Base-by-base conservation (phyloP, 1,140 invertebrate species). In the Dysdera silvatica region DNA sequence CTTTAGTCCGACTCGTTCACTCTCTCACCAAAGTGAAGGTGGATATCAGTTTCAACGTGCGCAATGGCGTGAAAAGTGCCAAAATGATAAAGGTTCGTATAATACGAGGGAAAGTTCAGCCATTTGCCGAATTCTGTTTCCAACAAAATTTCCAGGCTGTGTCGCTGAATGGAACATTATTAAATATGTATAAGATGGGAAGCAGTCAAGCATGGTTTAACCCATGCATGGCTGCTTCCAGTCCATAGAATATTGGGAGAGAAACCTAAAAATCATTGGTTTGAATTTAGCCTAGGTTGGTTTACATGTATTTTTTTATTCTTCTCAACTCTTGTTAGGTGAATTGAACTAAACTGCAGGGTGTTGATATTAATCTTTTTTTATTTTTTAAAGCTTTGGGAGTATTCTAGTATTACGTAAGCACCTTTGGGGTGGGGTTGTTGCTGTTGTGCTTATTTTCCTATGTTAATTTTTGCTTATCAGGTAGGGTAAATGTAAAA, bases 11-110 rank as follows among this genome's bases (percentile, higher is more conserved):
- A 31, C 7, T 65, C 18, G 10, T 52, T 2, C 54, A 65, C 47
- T 40, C 62, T 7, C 48, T 31, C 20, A 49, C 62, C 16, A 26
- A 41, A 32, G 32, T 65, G 8, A 57, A 28, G 53, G 55, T 65
- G 10, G 95, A 98, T 79, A 97, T 98, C 73, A 96, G 93, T 71
- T 97, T 98, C 80, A 97, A 96, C 76, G 94, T 95, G 89, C 87
- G 83, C 72, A 95, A 90, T 77, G 91, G 91, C 32, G 87, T 95
- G 16, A 89, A 91, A 80, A 94, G 91, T 71, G 94, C 92, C 3
- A 87, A 93, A 76, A 83, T 97, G 47, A 97, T 98, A 62, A 93
- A 91, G 73, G 69, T 64, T 24, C 5, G 40, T 41, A 12, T 37
- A 37, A 37, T n/a, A 12, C 10, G 35, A 37, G 10, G 35, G 10